Base-by-base conservation (phyloP, 2,113 vertebrate genomes). In the Nibea albiflora region DNA sequence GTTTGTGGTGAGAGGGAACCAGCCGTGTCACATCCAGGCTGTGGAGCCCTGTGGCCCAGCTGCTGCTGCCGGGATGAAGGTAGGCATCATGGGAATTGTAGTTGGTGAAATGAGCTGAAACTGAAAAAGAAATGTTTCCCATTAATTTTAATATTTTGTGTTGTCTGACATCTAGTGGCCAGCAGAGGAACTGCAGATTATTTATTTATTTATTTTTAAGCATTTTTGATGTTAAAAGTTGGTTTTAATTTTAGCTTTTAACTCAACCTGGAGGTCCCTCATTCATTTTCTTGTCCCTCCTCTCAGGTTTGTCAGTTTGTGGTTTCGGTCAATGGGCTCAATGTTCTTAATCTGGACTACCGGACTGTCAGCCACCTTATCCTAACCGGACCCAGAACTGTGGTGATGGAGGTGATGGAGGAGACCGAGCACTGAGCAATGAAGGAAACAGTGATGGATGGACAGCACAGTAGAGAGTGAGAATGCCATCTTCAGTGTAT, bases 381-480 rank as follows among this genome's bases (percentile, higher is more conserved):
- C 77, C 94, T 98, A 16, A 98, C 96, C 0, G 97, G 97, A 8
- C 97, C 97, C 16, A 94, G 96, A 62, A 97, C 96, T 0, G 94
- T 98, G 26, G 95, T 97, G 85, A 96, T 98, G 97, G 97, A 98
- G 90, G 96, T 98, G 72, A 98, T 98, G 97, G 97, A 98, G 86
- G 97, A 98, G 89, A 80, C 92, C 0, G 72, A 78, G 20, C 73
- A 78, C 39, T 84, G 87, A 85, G 69, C 10, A 10, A 11, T 2
- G 12, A 22, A 1, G 10, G 35, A 31, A 9, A 11, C 22, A 2
- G 44, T 7, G 54, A 60, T 3, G 50, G 5, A 35, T 10, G 57
- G 50, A 71, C 47, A 5, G 24, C 2, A 7, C 11, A n/a, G 31
- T 9, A 5, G 20, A 80, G 31, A 16, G 28, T 28, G 31, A 31